Conservation (phyloP, 2,888 invertebrate genomes). For the Patella caerulea region DNA sequence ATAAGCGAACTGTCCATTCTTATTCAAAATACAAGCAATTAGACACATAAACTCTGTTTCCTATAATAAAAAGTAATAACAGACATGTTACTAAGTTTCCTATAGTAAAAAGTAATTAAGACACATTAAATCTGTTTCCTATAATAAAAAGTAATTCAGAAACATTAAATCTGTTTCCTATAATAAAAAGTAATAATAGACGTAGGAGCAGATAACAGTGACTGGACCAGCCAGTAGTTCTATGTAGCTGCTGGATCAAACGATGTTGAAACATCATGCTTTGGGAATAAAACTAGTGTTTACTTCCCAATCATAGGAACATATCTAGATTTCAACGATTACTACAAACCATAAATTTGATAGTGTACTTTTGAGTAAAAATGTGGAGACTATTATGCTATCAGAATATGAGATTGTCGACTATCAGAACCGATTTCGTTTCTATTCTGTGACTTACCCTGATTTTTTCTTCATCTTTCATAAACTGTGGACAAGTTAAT, state of each 20-base stretch:
- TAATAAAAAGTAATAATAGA: conserved; percentile 22
- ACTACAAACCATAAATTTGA: too few species aligned
- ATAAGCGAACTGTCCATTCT: conserved; percentile 83
- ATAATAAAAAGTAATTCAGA: conserved; percentile 40
- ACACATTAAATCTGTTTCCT: conserved; percentile 60
- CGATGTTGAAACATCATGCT: too few species aligned
- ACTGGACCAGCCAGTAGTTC: background rate
- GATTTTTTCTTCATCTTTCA: conserved; percentile 74
- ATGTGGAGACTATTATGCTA: too few species aligned
- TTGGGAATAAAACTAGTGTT: too few species aligned
- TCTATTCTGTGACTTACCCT: conserved; percentile 68
- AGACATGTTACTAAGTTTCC: background rate
- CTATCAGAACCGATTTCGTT: too few species aligned
- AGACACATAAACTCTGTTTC: conserved; percentile 71
- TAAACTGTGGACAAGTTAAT: conserved; percentile 79
- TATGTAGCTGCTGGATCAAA: background rate
- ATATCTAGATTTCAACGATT: too few species aligned
- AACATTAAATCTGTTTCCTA: conserved; percentile 71
- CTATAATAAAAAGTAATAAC: conserved; percentile 39
- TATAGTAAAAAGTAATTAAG: conserved; percentile 37
- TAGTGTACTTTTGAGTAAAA: too few species aligned
- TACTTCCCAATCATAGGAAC: too few species aligned
- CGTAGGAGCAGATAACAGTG: background rate
- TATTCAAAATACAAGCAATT: conserved; percentile 81
- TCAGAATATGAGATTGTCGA: too few species aligned